Evolutionary conservation across 2,113 vertebrate species (phyloP), one percentile per base, ranked within the genome.

Genomic region (Heterochromis multidens): DNA sequence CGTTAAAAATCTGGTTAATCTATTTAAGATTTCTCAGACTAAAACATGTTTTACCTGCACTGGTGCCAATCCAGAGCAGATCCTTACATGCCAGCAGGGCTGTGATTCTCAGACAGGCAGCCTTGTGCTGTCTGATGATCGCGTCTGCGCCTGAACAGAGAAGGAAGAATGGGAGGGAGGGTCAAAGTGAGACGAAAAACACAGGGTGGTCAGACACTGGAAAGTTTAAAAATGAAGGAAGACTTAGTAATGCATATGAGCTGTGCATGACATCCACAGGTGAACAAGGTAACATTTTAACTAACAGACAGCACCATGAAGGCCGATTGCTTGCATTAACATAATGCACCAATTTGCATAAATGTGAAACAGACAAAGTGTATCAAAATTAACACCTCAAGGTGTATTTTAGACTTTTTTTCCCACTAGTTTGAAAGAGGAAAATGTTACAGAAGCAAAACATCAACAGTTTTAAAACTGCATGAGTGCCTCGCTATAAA

Each of bases 91-190:
- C 98, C 93, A 99, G 92, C 46, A 99, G 95, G 0, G 99, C 97
- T 0, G 99, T 99, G 97, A 99, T 99, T 79, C 98, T 95, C 91
- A 99, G 94, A 89, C 99, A 99, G 13, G 99, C 99, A 0, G 99
- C 98, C 86, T 99, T 99, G 95, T 99, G 99, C 92, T 99, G 99
- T 40, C 99, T 96, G 93, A 99, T 99, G 46, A 99, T 99, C 43
- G 99, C 99, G 8, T 99, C 99, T 0, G 99, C 98, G 23, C 98
- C 99, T 99, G 88, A 52, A 58, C 7, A 43, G 14, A 37, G 35
- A 49, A 77, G 19, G n/a, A 25, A 43, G 13, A 35, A 33, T 7
- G 43, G 6, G 43, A 59, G 14, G 43, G 5, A 35, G n/a, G 17
- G 14, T 49, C 40, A 77, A 76, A 52, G 23, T 31, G 21, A 67